Conservation (phyloP, 2,888 invertebrate species). For the Charanyca ferruginea region DNA sequence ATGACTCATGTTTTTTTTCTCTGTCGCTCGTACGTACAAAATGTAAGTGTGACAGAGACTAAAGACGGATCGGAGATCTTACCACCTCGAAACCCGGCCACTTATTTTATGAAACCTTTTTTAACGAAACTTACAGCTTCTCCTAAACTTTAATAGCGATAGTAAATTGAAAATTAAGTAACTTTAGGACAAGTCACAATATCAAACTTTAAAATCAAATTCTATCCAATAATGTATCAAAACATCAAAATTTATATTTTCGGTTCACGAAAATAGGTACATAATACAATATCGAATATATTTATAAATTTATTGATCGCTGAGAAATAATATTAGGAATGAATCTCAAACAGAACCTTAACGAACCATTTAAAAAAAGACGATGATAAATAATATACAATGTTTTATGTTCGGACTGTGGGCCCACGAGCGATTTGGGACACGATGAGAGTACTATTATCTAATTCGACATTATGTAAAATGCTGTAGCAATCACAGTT, state of each 20-base stretch:
- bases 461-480: conserved; percentile 48
- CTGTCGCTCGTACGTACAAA: conserved; percentile 29
- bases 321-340: conserved; percentile 59
- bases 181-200: conserved; percentile 83
- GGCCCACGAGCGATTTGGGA: conserved; percentile 46
- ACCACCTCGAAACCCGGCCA: conserved; percentile 52
- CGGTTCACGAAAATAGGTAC: conserved; percentile 66
- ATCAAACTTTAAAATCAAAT: conserved; percentile 81
- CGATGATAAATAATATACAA: conserved; percentile 48
- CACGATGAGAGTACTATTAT: conserved; percentile 46
- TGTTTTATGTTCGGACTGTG: conserved; percentile 33
- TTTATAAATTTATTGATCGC: conserved; percentile 47
- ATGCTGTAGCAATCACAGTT: conserved; percentile 56
- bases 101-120: conserved; percentile 62
- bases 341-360: conserved; percentile 54
- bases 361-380: conserved; percentile 65
- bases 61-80: conserved; percentile 34
- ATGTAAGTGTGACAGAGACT: conserved; percentile 30
- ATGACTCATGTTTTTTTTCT: conserved; percentile 28
- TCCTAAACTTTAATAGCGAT: conserved; percentile 77
- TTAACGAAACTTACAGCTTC: conserved; percentile 70
- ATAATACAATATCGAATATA: conserved; percentile 66
- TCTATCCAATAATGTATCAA: conserved; percentile 72
- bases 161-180: conserved; percentile 77
- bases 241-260: conserved; percentile 73